A percentile compares a stretch with the other conserved stretches of the same genome.
phyloP scores from a whole-genome alignment of 2,113 vertebrate species.

The Perognathus longimembris region DNA sequence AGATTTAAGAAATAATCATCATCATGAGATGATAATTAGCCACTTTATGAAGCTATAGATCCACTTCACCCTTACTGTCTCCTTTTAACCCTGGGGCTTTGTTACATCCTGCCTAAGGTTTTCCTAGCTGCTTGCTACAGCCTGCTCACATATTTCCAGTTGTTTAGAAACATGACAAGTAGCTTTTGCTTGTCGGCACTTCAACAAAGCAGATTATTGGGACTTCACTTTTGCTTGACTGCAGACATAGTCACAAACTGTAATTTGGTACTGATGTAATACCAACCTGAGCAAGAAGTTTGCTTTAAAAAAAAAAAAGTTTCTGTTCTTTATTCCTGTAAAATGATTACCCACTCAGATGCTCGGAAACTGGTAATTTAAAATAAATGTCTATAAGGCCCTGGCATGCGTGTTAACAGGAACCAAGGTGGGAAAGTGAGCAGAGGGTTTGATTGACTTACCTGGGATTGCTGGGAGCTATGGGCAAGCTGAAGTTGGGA shows the following conservation, averaged over 20 bases:
- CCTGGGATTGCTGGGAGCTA: not conserved
- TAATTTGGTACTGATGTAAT: conserved; percentile 45
- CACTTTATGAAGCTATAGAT: not conserved
- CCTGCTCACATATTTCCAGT: not conserved
- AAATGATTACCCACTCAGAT: conserved; percentile 78
- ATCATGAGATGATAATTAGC: conserved; percentile 12
- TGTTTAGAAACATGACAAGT: conserved; percentile 33
- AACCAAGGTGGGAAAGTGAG: conserved; percentile 22
- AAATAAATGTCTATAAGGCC: not conserved
- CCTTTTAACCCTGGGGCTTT: conserved; percentile 8
- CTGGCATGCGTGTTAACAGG: not conserved
- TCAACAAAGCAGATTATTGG: conserved; percentile 44
- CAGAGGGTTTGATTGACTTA: not conserved
- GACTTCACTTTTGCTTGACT: conserved; percentile 42
- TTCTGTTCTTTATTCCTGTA: conserved; percentile 78
- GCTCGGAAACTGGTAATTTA: conserved; percentile 76
- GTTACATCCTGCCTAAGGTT: not conserved
- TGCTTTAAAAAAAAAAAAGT: conserved; percentile 56
- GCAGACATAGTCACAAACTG: conserved; percentile 42
- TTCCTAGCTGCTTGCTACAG: conserved; percentile 2
- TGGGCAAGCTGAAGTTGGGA: not conserved
- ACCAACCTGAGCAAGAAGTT: conserved; percentile 38
- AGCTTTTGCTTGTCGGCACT: conserved; percentile 45
- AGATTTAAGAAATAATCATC: conserved; percentile 32
- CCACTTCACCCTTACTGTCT: not conserved